Evolutionary conservation across 2,888 invertebrate genomes (phyloP), one percentile per base, ranked within the genome.

Genomic region (Drosophila kuntzei): DNA sequence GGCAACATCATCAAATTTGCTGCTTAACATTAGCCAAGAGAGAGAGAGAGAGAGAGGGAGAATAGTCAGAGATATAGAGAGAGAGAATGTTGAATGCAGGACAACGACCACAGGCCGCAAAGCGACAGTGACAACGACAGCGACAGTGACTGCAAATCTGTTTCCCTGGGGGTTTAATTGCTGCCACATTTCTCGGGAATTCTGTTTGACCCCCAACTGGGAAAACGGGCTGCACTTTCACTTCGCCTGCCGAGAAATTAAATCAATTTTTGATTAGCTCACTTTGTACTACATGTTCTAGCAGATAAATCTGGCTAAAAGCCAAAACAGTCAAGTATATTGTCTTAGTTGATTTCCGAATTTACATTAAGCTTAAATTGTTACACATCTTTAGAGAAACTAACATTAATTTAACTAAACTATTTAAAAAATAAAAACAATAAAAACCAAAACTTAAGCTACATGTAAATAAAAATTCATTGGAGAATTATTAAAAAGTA

Each of bases 221-320:
- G 46, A 22, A 36, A 46, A 47, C 50, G 41, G 37, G 68, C 47
- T 80, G 83, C 79, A 84, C 80, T 87, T 87, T 79, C 75, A 55
- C 71, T 70, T 22, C 53, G 39, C 22, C 29, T n/a, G 53, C 25
- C 46, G 57, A 70, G 51, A 87, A 84, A 87, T 87, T 82, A 76
- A 80, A 87, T 87, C 82, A 64, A 84, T 87, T 71, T 80, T 87
- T 82, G 71, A 84, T 87, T 80, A 80, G 85, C 76, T 65, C 65
- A 65, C 67, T 72, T 63, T 51, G 47, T 39, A 55, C 47, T 39
- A 55, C 47, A 25, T 55, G 41, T 46, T 57, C 20, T 32, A 50
- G 18, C 36, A 9, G 55, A 11, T 36, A 29, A 22, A 55, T 49
- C 12, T 46, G 25, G 34, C 11, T n/a, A 54, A 54, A 25, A 22